These are phyloP conservation scores for Orientallactaga sibirica DNA, from an alignment of 2,797 vertebrate species.

Conservation along the genomic window DNA sequence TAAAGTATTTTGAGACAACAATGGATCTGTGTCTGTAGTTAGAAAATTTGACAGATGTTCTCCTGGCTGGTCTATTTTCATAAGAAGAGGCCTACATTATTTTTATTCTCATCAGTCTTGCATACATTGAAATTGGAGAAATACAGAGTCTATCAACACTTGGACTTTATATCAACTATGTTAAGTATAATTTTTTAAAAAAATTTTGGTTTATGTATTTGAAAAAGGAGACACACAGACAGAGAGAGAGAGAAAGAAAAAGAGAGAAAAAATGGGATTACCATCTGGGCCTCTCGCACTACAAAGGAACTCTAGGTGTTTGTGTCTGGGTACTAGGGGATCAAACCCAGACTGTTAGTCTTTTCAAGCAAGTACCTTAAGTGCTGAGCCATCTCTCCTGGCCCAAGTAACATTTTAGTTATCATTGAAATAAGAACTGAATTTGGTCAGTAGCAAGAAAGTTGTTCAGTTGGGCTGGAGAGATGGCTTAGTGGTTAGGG, in stretches of 20 bases:
- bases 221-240: too few relatives aligned
- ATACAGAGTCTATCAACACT: not conserved
- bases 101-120: not conserved
- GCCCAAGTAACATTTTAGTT: conserved; percentile 9
- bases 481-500: too few relatives aligned
- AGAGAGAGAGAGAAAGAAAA: too few relatives aligned
- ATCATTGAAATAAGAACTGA: not conserved
- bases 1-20: not conserved
- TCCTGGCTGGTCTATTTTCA: not conserved
- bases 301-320: too few relatives aligned
- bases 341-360: too few relatives aligned
- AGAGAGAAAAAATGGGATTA: too few relatives aligned
- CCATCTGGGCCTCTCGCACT: too few relatives aligned
- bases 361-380: too few relatives aligned
- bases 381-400: too few relatives aligned
- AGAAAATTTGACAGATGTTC: not conserved
- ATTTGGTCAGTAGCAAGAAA: conserved; percentile 43
- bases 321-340: too few relatives aligned
- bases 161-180: not conserved
- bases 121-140: not conserved
- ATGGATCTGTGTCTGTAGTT: not conserved
- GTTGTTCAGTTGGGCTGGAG: not conserved
- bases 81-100: not conserved
- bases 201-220: too few relatives aligned
- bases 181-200: not conserved